Base-by-base conservation (phyloP, 2,888 invertebrate species). In the Lacanobia wlatinum region DNA sequence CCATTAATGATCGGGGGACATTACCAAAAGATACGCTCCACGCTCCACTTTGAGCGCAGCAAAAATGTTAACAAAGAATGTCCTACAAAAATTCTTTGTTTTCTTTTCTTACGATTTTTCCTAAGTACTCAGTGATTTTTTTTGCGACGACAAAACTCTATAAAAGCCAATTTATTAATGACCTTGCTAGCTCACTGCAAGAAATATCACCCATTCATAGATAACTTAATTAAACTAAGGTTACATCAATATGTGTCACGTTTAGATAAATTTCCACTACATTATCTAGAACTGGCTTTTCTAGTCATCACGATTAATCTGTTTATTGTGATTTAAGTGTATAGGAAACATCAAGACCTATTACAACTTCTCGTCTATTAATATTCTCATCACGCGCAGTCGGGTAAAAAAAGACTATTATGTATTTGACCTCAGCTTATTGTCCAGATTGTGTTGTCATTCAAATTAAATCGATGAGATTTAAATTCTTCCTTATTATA, bases 211-310 rank as follows among this genome's bases (percentile, higher is more conserved):
- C 58, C 18, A 59, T 73, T 59, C 67, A 73, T 69, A 65, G 40
- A 73, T 73, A 78, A 70, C 23, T 53, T 61, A 21, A 61, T 62
- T 52, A 50, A 1, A 28, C 40, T 43, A 50, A 72, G 66, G 62
- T 83, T 59, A 69, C 50, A 58, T 21, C 10, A 48, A 56, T 60
- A 23, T 40, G 8, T 63, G 58, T 48, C 60, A 83, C 74, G 74
- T 83, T 69, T 59, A 58, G 38, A 80, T 69, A 74, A 53, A 63
- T 83, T 83, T 83, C 66, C 80, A 74, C 52, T 74, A 28, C n/a
- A 43, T 43, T 69, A 79, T 69, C 83, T 55, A 21, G 18, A 65
- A 62, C 52, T 66, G 66, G 67, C 23, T 46, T 62, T 66, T 61
- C 63, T 21, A 64, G 61, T 59, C 9, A 46, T 62, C 14, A 52